phyloP scores from a whole-genome alignment of 1,140 invertebrate genomes.

The Lysiphlebus fabarum region DNA sequence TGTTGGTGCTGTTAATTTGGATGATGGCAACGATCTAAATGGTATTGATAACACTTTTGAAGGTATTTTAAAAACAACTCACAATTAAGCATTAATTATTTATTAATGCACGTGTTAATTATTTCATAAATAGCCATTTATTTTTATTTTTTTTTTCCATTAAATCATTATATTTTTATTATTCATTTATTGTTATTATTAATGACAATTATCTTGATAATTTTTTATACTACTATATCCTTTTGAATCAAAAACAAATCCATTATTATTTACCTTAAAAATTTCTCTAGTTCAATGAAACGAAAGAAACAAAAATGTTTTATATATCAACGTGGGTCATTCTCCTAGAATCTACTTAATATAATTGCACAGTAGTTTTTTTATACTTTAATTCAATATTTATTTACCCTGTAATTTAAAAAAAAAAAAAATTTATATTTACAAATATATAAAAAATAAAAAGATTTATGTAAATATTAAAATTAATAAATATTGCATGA shows the following conservation, averaged over 20 bases:
- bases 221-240: too few species aligned
- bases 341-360: constrained; percentile 36
- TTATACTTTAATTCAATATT: constrained; percentile 13
- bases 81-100: constrained; percentile 33
- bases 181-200: constrained; percentile 24
- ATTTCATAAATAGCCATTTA: constrained; percentile 29
- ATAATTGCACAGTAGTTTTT: too few species aligned
- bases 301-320: not conserved
- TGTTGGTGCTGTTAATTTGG: constrained; percentile 48
- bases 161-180: constrained; percentile 27
- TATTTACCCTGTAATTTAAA: not conserved
- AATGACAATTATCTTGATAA: too few species aligned
- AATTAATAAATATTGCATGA: too few species aligned
- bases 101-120: constrained; percentile 39
- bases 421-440: too few species aligned
- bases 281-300: not conserved
- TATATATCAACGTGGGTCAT: constrained; percentile 38
- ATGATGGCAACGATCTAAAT: constrained; percentile 66
- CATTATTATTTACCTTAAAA: constrained; percentile 22
- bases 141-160: constrained; percentile 18
- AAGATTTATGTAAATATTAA: too few species aligned
- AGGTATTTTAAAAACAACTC: constrained; percentile 52
- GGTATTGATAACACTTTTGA: constrained; percentile 66
- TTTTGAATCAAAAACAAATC: not conserved
- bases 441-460: too few species aligned